Conservation (phyloP, 2,113 vertebrate species). For the Percopsis transmontana region DNA sequence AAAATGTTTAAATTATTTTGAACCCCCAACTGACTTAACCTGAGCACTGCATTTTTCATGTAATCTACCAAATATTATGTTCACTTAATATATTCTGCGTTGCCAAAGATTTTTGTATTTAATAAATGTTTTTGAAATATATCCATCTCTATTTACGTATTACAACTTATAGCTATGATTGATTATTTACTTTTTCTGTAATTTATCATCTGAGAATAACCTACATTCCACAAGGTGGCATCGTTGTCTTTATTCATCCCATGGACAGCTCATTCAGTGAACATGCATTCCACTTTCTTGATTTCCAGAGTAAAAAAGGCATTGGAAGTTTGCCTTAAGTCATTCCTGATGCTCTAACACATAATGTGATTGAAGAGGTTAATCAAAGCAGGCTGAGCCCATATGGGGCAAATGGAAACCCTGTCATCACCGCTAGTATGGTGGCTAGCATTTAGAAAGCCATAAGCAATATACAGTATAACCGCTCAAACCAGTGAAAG, state of each 20-base stretch:
- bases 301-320: conserved; percentile 8
- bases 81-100: conserved; percentile 54
- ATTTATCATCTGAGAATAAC: not conserved
- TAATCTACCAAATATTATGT: conserved; percentile 60
- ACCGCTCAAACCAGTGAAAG: conserved; percentile 43
- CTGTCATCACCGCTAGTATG: conserved; percentile 48
- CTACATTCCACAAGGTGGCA: conserved; percentile 57
- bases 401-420: conserved; percentile 24
- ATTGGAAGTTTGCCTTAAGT: conserved; percentile 11
- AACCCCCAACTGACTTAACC: conserved; percentile 33
- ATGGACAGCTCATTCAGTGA: not conserved
- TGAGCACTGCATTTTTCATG: conserved; percentile 45
- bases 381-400: conserved; percentile 33
- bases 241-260: conserved; percentile 28
- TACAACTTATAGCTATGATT: no score
- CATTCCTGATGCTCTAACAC: conserved; percentile 26
- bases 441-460: conserved; percentile 27
- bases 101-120: conserved; percentile 70
- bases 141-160: not conserved
- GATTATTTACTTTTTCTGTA: no score
- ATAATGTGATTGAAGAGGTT: conserved; percentile 12
- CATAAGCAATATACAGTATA: conserved; percentile 14
- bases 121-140: conserved; percentile 68
- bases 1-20: conserved; percentile 38
- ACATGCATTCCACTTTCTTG: not conserved